Conservation (phyloP, 64 coral and sea anemone genomes). For the Montipora cactus region DNA sequence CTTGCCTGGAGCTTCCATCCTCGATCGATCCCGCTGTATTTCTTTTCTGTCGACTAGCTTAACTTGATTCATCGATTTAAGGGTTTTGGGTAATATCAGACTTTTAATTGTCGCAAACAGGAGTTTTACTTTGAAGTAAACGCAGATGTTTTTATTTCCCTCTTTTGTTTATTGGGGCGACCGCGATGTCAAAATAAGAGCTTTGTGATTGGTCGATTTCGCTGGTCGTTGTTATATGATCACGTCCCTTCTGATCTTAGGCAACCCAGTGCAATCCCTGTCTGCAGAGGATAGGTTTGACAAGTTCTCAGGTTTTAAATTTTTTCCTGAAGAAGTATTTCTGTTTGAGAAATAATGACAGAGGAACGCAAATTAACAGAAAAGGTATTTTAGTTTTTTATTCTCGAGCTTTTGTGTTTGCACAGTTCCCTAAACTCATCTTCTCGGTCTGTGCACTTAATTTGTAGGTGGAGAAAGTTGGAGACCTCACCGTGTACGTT, state of each 20-base stretch:
- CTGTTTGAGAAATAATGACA: constrained; percentile 21
- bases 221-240: not conserved
- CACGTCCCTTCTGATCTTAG: not conserved
- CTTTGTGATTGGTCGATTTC: constrained; percentile 5
- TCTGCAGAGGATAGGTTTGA: too few relatives aligned
- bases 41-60: too few relatives aligned
- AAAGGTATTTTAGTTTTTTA: constrained; percentile 19
- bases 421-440: constrained; percentile 12
- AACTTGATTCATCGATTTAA: too few relatives aligned
- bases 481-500: constrained; percentile 94
- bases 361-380: constrained; percentile 52
- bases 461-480: constrained; percentile 96
- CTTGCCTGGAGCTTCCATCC: too few relatives aligned
- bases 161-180: constrained; percentile 26
- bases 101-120: too few relatives aligned
- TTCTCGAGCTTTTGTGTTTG: not conserved
- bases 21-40: too few relatives aligned
- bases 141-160: not conserved
- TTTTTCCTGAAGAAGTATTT: not conserved
- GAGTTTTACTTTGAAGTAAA: not conserved
- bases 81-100: too few relatives aligned
- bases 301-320: too few relatives aligned
- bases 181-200: not conserved
- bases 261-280: too few relatives aligned
- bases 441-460: constrained; percentile 22